phyloP scores from a whole-genome alignment of 2,113 vertebrate genomes.

The Maccullochella peelii region DNA sequence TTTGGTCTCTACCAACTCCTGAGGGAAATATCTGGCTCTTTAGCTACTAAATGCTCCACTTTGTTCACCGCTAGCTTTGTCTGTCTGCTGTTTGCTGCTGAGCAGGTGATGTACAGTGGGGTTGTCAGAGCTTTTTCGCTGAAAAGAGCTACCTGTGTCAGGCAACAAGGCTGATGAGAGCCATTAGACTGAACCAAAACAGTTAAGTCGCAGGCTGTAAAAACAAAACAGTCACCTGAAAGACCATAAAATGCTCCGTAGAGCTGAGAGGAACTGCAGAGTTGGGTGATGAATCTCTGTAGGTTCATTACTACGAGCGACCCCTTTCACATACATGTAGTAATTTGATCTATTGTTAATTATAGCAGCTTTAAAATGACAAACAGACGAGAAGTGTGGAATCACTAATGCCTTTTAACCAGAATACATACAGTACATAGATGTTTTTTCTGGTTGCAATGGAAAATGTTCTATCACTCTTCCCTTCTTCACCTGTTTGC shows the following conservation, averaged over 20 bases:
- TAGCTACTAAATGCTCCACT: not conserved
- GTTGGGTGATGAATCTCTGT: not conserved
- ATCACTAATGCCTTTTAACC: not conserved
- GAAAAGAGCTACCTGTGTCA: not conserved
- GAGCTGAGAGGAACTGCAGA: not conserved
- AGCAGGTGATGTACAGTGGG: too few relatives aligned
- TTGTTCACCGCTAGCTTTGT: not conserved
- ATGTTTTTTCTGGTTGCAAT: not conserved
- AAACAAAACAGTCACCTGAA: not conserved
- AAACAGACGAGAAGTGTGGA: not conserved
- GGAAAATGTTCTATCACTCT: not conserved
- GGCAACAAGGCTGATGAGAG: not conserved
- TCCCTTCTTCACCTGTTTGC: constrained; percentile 35
- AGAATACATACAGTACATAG: not conserved
- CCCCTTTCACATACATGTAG: not conserved
- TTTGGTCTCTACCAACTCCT: not conserved
- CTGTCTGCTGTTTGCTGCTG: not conserved
- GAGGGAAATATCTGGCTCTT: not conserved
- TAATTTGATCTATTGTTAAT: not conserved
- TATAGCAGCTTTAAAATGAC: not conserved
- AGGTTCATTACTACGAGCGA: not conserved
- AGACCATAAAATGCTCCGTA: not conserved
- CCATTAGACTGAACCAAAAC: not conserved
- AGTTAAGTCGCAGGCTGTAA: not conserved
- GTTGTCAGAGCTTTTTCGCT: not conserved